Evolutionary conservation across 2,888 invertebrate genomes (phyloP).

Genomic region (Drosophila subquinaria): DNA sequence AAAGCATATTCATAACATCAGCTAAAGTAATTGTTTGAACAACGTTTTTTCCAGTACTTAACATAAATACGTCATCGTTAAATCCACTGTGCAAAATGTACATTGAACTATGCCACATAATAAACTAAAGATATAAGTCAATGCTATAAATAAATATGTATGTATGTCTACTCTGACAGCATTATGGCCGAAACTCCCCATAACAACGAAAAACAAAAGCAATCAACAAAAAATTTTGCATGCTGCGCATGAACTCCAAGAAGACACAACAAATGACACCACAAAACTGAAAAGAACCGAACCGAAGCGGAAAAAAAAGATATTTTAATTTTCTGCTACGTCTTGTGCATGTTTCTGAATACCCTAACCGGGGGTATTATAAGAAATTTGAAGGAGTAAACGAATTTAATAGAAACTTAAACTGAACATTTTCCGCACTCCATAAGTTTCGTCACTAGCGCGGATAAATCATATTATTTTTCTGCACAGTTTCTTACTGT

Average conservation of each 20-base stretch:
- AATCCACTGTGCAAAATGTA: slow-evolving; percentile 12
- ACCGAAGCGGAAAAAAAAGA: slow-evolving; percentile 41
- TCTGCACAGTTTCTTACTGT: not conserved
- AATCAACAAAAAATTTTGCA: slow-evolving; percentile 58
- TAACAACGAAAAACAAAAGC: not conserved
- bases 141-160: slow-evolving; percentile 23
- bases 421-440: not conserved
- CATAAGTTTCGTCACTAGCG: not conserved
- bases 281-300: slow-evolving; percentile 51
- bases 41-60: not conserved
- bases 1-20: not conserved
- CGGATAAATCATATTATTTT: too few species aligned
- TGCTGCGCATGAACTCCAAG: slow-evolving; percentile 61
- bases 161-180: slow-evolving; percentile 16
- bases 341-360: slow-evolving; percentile 36
- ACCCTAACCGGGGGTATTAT: slow-evolving; percentile 22
- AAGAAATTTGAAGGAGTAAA: not conserved
- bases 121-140: slow-evolving; percentile 31
- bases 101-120: slow-evolving; percentile 20
- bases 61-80: slow-evolving; percentile 2
- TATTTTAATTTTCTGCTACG: slow-evolving; percentile 65
- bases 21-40: slow-evolving; percentile 1
- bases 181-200: slow-evolving; percentile 18
- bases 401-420: not conserved
- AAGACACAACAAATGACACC: slow-evolving; percentile 69